These are phyloP conservation scores for Masnerella sp. DNA, from an alignment of 2,888 invertebrate genomes.

Conservation along the genomic window DNA sequence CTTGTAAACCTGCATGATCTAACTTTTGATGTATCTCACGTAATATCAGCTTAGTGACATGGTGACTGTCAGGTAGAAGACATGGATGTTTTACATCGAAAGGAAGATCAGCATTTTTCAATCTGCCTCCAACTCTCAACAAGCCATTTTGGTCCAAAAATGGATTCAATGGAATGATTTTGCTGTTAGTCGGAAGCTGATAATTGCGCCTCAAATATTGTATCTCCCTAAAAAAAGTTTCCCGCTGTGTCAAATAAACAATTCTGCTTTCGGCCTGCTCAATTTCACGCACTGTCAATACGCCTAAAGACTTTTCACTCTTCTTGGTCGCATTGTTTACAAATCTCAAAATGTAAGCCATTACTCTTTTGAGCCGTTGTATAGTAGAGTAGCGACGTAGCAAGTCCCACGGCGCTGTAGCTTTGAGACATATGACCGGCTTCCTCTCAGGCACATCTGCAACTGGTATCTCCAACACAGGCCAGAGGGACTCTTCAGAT, in stretches of 20 bases:
- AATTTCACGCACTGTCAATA: no score
- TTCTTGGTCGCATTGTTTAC: no score
- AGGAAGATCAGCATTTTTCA: neutral
- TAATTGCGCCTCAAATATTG: neutral
- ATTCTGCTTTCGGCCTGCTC: no score
- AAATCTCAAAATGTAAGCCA: no score
- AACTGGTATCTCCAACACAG: no score
- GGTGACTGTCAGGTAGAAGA: neutral
- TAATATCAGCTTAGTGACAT: neutral
- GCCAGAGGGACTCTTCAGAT: neutral
- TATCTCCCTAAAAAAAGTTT: neutral
- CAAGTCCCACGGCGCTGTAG: no score
- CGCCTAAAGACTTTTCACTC: no score
- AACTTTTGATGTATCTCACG: neutral
- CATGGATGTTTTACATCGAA: neutral
- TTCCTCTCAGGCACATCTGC: no score
- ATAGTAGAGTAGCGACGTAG: no score
- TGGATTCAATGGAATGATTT: neutral
- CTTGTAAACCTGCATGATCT: neutral
- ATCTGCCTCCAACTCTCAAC: neutral
- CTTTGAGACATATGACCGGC: no score
- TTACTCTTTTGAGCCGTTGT: no score
- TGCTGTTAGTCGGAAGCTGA: neutral
- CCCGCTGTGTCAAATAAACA: neutral
- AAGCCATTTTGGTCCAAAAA: neutral